Evolutionary conservation across 2,113 vertebrate species (phyloP), one percentile per base, ranked within the genome.

Genomic region (Bettongia penicillata): DNA sequence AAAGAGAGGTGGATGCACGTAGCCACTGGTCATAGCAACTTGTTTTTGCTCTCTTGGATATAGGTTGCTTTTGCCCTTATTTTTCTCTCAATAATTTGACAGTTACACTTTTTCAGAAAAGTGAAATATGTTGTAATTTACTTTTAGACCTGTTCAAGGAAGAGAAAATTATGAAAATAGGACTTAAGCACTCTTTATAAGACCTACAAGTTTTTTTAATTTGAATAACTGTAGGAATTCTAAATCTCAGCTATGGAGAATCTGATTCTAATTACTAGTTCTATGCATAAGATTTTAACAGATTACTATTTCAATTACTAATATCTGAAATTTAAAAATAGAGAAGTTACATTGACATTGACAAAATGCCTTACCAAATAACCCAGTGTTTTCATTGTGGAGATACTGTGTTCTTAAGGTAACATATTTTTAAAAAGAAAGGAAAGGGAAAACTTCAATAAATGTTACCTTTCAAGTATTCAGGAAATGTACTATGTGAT

Each of bases 241-340:
- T n/a, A 94, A 84, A 51, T 25, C 84, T 91, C 77, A 93, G 57
- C 91, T 94, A 84, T 93, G 53, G 96, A 90, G 31, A 57, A 53
- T 55, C 53, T 53, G 6, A 49, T 55, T 91, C 93, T 50, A 22
- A 47, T 26, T 31, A 43, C 47, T 94, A 90, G 16, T 68, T 95
- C 31, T 61, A 24, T 90, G 24, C 91, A 19, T 68, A n/a, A 84
- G 53, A 1, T 84, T 94, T 48, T 53, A 93, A 91, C 90, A 93
- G 53, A 89, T 94, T 57, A 57, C 53, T 52, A n/a, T 95, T 93
- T 95, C 91, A 77, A 22, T 77, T 77, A 84, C 43, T 43, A 7
- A 7, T 43, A 23, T 8, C 37, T 84, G n/a, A 84, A 84, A 84
- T 43, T 43, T 2, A 84, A 43, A 84, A 84, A 37, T 68, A 68